Evolutionary conservation across 2,797 vertebrate species (phyloP), one percentile per base, ranked within the genome.

Genomic region (Pantherophis alleghaniensis): DNA sequence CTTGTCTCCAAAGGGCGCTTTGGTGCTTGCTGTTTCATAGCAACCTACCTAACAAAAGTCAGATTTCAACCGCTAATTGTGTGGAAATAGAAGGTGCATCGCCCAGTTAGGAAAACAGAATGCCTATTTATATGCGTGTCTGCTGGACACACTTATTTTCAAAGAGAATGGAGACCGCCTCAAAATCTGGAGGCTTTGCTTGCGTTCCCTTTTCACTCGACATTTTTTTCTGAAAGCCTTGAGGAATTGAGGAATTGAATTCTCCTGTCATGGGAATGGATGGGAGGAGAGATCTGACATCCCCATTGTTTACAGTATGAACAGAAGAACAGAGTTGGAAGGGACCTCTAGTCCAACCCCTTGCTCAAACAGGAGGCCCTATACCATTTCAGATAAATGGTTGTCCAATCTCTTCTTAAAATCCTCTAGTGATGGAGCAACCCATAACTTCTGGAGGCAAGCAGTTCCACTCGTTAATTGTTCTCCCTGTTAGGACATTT

Each of bases 241-340:
- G 95, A 91, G 95, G 94, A 32, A 32, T 16, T 69, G n/a, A 95
- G 95, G 94, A 32, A 32, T 16, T 69, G n/a, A 95, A 9, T 79
- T 94, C 95, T 97, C 93, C 93, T 26, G 93, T 96, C 97, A 95
- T 86, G 96, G 96, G 95, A 95, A 86, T 92, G 66, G 93, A 95
- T 96, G 96, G 91, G 96, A 96, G 97, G 96, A 96, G 94, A 97
- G 93, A 95, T 90, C 98, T 97, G 97, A 97, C 96, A 93, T 83
- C 94, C 89, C 22, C 0, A 60, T 66, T 95, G 87, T 88, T 88
- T 95, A 5, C 61, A 89, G 94, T 96, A 95, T 93, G 26, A n/a
- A 63, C 1, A 28, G 26, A 63, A 28, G 12, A 63, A 66, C 12
- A 63, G 26, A n/a, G 12, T 66, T 14, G 63, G 12, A 66, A 66